A percentile compares a stretch with the other conserved stretches of the same genome.
Conservation (phyloP, 23 tunicate species). For the Botrylloides violaceus region DNA sequence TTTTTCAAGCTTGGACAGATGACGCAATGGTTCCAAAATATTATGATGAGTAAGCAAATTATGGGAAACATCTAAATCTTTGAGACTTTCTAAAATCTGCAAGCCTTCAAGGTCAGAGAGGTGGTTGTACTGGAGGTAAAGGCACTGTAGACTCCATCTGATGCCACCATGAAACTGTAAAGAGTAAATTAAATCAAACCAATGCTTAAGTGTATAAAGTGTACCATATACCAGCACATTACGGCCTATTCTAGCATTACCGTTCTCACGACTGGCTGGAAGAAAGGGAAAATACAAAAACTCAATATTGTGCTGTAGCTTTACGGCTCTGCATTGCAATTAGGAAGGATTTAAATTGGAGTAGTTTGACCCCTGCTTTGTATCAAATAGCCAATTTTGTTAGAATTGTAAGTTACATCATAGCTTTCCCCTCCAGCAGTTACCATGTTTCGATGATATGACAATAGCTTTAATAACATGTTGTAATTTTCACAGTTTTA, state of each 20-base stretch:
- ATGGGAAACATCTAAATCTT: slow-evolving; percentile 5
- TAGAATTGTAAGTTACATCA: no score
- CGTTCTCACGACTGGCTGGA: slow-evolving; percentile 1
- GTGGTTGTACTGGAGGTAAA: slow-evolving; percentile 10
- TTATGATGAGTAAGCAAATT: slow-evolving; percentile 15
- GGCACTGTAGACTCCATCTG: slow-evolving; percentile 16
- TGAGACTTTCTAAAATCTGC: slow-evolving; percentile 1
- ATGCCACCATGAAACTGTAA: slow-evolving; percentile 16
- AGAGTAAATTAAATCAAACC: background rate
- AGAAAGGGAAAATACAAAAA: no score
- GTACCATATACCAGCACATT: background rate
- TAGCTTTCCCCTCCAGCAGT: no score
- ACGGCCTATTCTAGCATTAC: background rate
- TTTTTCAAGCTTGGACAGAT: background rate
- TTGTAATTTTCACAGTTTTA: no score
- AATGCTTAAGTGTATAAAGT: no score
- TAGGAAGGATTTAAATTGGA: no score
- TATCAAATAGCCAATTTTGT: no score
- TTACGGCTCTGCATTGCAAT: no score
- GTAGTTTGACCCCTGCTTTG: no score
- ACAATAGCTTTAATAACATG: no score
- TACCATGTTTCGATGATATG: no score
- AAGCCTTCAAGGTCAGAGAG: slow-evolving; percentile 11
- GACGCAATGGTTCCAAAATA: slow-evolving; percentile 1
- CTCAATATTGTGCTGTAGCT: no score